Evolutionary conservation across 2,888 invertebrate genomes (phyloP).

Genomic region (Nasonovia ribisnigri): DNA sequence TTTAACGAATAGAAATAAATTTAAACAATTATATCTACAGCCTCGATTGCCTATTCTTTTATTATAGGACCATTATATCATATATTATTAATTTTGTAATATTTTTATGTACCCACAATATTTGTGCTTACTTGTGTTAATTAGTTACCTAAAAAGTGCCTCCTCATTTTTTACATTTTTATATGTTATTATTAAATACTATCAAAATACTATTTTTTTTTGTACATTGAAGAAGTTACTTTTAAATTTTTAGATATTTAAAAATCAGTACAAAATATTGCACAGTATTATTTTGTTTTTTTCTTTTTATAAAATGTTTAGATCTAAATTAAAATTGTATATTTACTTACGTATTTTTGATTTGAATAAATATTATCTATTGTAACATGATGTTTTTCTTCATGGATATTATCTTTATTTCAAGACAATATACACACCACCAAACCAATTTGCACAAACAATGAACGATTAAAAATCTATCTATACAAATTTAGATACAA

Average conservation of each 20-base stretch:
- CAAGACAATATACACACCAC: neutral
- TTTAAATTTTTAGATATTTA: conserved; percentile 34
- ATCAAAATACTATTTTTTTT: conserved; percentile 33
- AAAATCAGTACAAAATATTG: conserved; percentile 52
- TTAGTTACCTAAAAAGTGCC: conserved; percentile 61
- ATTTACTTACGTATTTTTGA: conserved; percentile 20
- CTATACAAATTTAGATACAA: neutral
- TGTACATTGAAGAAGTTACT: conserved; percentile 40
- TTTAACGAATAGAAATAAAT: neutral
- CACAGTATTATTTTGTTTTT: conserved; percentile 54
- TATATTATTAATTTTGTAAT: conserved; percentile 29
- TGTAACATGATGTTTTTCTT: neutral
- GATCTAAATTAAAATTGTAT: conserved; percentile 15
- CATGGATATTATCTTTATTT: neutral
- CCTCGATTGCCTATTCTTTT: conserved; percentile 10
- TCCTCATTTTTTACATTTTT: conserved; percentile 50
- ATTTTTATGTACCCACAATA: neutral
- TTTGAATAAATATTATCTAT: conserved; percentile 37
- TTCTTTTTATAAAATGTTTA: conserved; percentile 24
- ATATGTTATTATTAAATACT: conserved; percentile 36
- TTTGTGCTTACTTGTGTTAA: conserved; percentile 53
- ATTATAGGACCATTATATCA: neutral
- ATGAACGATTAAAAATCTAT: neutral
- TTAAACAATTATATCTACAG: neutral
- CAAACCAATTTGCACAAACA: neutral